Base-by-base conservation (phyloP, 1,140 invertebrate genomes). In the Druon quercuslanigerum region DNA sequence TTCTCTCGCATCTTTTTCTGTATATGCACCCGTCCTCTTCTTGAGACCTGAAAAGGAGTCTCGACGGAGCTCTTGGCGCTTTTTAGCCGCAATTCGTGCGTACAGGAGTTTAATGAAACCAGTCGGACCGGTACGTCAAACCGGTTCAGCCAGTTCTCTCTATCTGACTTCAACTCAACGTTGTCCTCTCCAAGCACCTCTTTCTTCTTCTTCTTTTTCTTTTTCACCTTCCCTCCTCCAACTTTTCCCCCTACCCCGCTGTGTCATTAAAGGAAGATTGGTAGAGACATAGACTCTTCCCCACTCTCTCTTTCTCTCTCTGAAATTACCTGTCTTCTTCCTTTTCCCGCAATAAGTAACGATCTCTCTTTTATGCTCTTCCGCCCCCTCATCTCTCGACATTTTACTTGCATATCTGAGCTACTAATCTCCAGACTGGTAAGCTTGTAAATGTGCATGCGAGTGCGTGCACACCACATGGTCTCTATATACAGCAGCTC, bases 101-200 rank as follows among this genome's bases (percentile, higher is more conserved):
- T 81, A 78, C 75, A 74, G 70, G 60, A 83, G 87, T 90, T 90
- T 89, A 90, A 90, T 88, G 88, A 90, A 89, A 89, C 86, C 86
- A 83, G 82, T 87, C 82, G 85, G 73, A 51, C 77, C 74, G 84
- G 82, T 82, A 83, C 81, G 85, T 82, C 78, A 83, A 90, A 90
- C 90, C 89, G 86, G 87, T 88, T 82, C 77, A 74, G 79, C 87
- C 82, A 84, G 88, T 87, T 86, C 82, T 82, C 25, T 79, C 77
- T 80, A 79, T 79, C 66, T 73, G 56, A 80, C 75, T 74, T 75
- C 71, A 60, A 46, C 40, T 76, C 80, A 73, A 80, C 77, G 54
- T 80, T 73, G 51, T 72, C 81, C 74, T 77, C 75, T 57, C 71
- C 12, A 54, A 56, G 19, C 76, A 57, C 60, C 60, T 52, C 33